Evolutionary conservation across 2,113 vertebrate species (phyloP).

Genomic region (Corydoras maculifer): DNA sequence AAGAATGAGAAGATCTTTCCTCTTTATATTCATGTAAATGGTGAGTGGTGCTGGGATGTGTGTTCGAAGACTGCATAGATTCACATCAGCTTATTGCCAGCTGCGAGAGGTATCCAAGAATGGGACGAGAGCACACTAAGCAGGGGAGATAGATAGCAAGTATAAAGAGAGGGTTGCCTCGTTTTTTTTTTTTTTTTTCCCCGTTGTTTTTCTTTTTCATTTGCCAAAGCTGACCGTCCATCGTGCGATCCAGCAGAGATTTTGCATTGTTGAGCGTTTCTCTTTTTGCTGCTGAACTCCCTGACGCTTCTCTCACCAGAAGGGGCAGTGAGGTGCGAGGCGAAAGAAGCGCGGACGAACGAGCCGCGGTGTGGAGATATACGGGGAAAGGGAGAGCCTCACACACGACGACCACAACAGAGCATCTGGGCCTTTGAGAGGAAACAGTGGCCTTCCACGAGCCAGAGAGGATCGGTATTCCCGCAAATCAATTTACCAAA

Average conservation of each 20-base stretch:
- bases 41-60: conserved; percentile 29
- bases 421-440: conserved; percentile 12
- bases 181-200: conserved; percentile 53
- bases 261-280: conserved; percentile 41
- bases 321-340: conserved; percentile 36
- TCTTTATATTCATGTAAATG: too few species aligned
- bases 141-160: conserved; percentile 80
- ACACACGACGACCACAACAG: conserved; percentile 14
- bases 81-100: conserved; percentile 45
- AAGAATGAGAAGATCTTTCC: background rate
- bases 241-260: conserved; percentile 65
- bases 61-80: conserved; percentile 65
- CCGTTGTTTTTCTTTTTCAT: conserved; percentile 50
- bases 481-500: conserved; percentile 36
- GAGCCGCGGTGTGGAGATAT: conserved; percentile 19
- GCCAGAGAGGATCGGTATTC: conserved; percentile 10
- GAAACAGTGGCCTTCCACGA: conserved; percentile 10
- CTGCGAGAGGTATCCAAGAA: conserved; percentile 41
- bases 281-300: conserved; percentile 53
- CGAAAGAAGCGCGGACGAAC: conserved; percentile 25
- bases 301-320: conserved; percentile 46
- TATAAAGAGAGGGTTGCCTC: conserved; percentile 61
- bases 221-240: conserved; percentile 47
- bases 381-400: conserved; percentile 15
- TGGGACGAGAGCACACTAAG: conserved; percentile 61